Evolutionary conservation across 1,140 invertebrate genomes (phyloP), one percentile per base, ranked within the genome.

Genomic region (Aphaenogaster rudis): DNA sequence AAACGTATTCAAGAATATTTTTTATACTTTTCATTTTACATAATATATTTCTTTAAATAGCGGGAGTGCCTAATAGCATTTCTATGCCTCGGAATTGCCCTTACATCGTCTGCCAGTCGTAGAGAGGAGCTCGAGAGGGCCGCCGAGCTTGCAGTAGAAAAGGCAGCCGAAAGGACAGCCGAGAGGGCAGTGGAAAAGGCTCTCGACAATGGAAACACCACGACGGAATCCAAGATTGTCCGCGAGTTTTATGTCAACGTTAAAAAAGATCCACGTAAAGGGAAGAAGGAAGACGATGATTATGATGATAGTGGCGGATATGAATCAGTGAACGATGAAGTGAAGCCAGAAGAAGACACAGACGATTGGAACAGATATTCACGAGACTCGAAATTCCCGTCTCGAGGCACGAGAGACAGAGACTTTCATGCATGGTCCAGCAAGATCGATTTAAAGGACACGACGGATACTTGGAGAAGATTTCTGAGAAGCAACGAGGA

Each of bases 141-240:
- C 3, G 95, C 94, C 0, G 94, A 95, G 66, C 85, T 95, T 0
- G 95, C 94, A 4, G 95, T 95, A 8, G 95, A 95, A 66, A 92
- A 93, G 36, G 93, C 94, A 17, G 95, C 94, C 9, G 94, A 95
- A 84, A 92, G 92, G 69, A 94, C 92, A 11, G 95, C 95, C 0
- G 95, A 95, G 59, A 92, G 93, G 71, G 95, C 95, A 0, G 95
- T 95, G 2, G 94, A 95, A 50, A 95, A 95, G 72, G 92, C 92
- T 0, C 77, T 95, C 11, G 93, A 95, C 63, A 89, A 91, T 42
- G 95, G 95, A 0, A 95, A 94, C 45, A 92, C 87, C 0, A 93
- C 92, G 1, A 94, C 94, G 1, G 93, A 93, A n/a, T 93, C 95
- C 15, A 91, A 95, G 11, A 94, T 92, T 0, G 88, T 95, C 0